A percentile compares a stretch with the other conserved stretches of the same genome.
Evolutionary conservation across 1,140 invertebrate species (phyloP).

Genomic region (Trachymyrmex cornetzi): DNA sequence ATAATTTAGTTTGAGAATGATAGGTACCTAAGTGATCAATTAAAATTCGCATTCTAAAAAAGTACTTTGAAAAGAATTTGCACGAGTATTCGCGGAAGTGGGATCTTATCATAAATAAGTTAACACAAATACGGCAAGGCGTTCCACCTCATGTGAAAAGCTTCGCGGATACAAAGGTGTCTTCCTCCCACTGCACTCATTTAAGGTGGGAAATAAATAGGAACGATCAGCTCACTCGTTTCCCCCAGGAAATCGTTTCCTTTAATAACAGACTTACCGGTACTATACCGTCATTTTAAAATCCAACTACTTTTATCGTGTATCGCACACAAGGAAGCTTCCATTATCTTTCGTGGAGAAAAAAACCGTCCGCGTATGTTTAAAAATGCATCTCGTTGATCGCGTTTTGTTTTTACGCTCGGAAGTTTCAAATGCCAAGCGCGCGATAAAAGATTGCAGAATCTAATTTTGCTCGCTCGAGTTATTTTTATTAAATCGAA

Average conservation of each 20-base stretch:
- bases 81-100: background rate
- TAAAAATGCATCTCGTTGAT: background rate
- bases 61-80: background rate
- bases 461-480: constrained; percentile 63
- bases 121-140: background rate
- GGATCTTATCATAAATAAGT: constrained; percentile 29
- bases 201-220: constrained; percentile 39
- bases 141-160: background rate
- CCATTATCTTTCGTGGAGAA: background rate
- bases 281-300: background rate
- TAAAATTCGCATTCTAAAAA: background rate
- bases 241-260: constrained; percentile 20
- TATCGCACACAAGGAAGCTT: background rate
- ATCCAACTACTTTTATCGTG: constrained; percentile 19
- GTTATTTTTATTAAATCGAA: constrained; percentile 85
- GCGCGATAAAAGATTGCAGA: constrained; percentile 52
- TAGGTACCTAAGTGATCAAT: background rate
- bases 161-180: background rate
- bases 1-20: background rate
- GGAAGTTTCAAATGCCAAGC: constrained; percentile 31
- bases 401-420: constrained; percentile 12
- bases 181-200: background rate
- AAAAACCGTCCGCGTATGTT: background rate
- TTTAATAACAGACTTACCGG: constrained; percentile 44
- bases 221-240: constrained; percentile 32